Percentiles rank a stretch among this genome's conserved stretches.
Evolutionary conservation across 2,888 invertebrate species (phyloP).

Genomic region (Litoditis marina): DNA sequence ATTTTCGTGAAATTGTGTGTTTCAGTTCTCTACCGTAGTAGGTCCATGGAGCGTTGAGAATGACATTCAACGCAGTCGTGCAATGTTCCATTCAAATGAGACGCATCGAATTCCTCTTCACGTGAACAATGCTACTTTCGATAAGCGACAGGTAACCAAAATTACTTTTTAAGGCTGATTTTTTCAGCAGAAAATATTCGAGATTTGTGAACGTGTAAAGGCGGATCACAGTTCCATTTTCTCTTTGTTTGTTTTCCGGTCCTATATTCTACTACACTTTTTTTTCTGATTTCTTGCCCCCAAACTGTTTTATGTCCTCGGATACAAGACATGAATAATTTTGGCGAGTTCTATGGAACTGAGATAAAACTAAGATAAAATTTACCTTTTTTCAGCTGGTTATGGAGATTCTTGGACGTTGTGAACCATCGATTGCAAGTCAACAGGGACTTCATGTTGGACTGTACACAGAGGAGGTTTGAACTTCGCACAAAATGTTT

Average conservation of each 20-base stretch:
- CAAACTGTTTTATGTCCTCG: too few species aligned
- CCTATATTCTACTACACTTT: too few species aligned
- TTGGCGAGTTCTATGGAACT: too few species aligned
- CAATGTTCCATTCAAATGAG: conserved; percentile 44
- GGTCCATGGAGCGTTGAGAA: conserved; percentile 39
- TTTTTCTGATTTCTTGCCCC: too few species aligned
- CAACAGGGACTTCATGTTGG: conserved; percentile 42
- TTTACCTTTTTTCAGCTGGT: conserved; percentile 22
- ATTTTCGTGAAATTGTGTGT: neutral
- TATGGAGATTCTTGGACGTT: conserved; percentile 42
- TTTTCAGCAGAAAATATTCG: neutral
- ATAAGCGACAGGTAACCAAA: conserved; percentile 22
- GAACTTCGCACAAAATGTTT: too few species aligned
- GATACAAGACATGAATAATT: too few species aligned
- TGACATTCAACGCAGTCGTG: conserved; percentile 34
- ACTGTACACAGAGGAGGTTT: conserved; percentile 34
- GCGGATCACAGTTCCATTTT: too few species aligned
- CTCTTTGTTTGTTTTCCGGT: too few species aligned
- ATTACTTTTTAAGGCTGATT: neutral
- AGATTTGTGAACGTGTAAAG: too few species aligned
- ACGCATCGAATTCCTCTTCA: conserved; percentile 46
- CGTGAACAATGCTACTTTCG: conserved; percentile 18
- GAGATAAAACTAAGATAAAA: neutral
- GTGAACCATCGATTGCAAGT: conserved; percentile 41
- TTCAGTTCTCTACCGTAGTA: conserved; percentile 32